Percentiles rank a stretch among this genome's conserved stretches.
Evolutionary conservation across 2,888 invertebrate genomes (phyloP).

Genomic region (Furcula furcula): DNA sequence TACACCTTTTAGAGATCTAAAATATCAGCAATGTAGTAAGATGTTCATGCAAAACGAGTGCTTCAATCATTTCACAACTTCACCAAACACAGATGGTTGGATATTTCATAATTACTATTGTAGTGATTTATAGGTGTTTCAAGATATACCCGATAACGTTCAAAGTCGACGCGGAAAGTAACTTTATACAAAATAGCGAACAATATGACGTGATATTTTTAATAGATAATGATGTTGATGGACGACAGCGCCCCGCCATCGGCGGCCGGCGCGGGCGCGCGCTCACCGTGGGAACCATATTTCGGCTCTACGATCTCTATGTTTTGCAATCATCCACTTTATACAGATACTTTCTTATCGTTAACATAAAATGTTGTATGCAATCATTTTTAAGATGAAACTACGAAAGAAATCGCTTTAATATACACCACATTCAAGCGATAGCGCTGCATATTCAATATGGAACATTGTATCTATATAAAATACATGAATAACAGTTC

Average conservation of each 20-base stretch:
- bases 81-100: conserved; percentile 32
- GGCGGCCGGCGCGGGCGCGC: conserved; percentile 32
- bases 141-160: conserved; percentile 61
- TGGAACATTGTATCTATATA: conserved; percentile 2
- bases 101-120: conserved; percentile 66
- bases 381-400: conserved; percentile 4
- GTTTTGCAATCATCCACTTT: conserved; percentile 68
- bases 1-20: too few species aligned
- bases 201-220: conserved; percentile 81
- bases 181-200: conserved; percentile 77
- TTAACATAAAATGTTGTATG: conserved; percentile 36
- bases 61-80: conserved; percentile 37
- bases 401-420: conserved; percentile 20
- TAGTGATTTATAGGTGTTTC: conserved; percentile 71
- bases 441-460: conserved; percentile 17
- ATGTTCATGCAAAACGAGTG: conserved; percentile 31
- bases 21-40: conserved; percentile 8
- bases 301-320: conserved; percentile 62
- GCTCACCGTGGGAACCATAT: conserved; percentile 75
- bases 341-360: conserved; percentile 42
- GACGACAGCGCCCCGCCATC: conserved; percentile 62
- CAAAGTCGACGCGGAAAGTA: conserved; percentile 59
- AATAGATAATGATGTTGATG: conserved; percentile 80
- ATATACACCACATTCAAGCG: too few species aligned
- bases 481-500: not conserved